These are phyloP conservation scores for Drosophila mauritiana DNA, from an alignment of 1,140 invertebrate genomes.

Conservation along the genomic window DNA sequence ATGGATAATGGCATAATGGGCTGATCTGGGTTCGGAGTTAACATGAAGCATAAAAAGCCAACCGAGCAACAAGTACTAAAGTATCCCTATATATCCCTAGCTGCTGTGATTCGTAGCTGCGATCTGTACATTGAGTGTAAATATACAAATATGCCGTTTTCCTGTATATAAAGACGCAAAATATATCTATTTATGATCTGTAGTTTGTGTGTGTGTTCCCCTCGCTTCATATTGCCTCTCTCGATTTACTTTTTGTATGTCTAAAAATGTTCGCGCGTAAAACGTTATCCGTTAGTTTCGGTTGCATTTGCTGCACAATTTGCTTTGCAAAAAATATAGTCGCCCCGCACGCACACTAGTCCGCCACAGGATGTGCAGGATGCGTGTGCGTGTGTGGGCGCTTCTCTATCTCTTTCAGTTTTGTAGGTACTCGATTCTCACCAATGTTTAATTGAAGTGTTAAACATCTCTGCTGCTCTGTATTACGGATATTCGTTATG, in stretches of 20 bases:
- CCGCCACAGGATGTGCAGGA: slow-evolving; percentile 19
- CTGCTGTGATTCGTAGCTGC: slow-evolving; percentile 23
- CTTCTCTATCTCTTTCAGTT: slow-evolving; percentile 60
- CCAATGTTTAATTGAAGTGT: slow-evolving; percentile 66
- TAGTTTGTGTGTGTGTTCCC: slow-evolving; percentile 46
- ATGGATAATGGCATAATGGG: slow-evolving; percentile 18
- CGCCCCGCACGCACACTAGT: slow-evolving; percentile 31
- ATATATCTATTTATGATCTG: slow-evolving; percentile 56
- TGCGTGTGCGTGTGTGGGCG: neutral
- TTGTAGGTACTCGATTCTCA: slow-evolving; percentile 81
- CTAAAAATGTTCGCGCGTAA: slow-evolving; percentile 67
- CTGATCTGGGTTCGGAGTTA: slow-evolving; percentile 27
- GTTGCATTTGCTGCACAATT: slow-evolving; percentile 61
- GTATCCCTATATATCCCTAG: slow-evolving; percentile 27
- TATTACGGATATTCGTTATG: slow-evolving; percentile 38
- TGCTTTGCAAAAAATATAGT: slow-evolving; percentile 79
- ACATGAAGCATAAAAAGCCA: slow-evolving; percentile 70
- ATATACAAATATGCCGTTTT: slow-evolving; percentile 64
- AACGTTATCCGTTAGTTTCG: slow-evolving; percentile 63
- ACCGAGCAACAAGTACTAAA: slow-evolving; percentile 47
- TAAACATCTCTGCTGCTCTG: slow-evolving; percentile 57
- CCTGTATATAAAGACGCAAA: slow-evolving; percentile 73
- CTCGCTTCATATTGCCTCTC: slow-evolving; percentile 21
- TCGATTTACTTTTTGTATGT: slow-evolving; percentile 38
- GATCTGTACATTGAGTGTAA: slow-evolving; percentile 53